Evolutionary conservation across 2,888 invertebrate species (phyloP), one percentile per base, ranked within the genome.

Genomic region (Timema cristinae): DNA sequence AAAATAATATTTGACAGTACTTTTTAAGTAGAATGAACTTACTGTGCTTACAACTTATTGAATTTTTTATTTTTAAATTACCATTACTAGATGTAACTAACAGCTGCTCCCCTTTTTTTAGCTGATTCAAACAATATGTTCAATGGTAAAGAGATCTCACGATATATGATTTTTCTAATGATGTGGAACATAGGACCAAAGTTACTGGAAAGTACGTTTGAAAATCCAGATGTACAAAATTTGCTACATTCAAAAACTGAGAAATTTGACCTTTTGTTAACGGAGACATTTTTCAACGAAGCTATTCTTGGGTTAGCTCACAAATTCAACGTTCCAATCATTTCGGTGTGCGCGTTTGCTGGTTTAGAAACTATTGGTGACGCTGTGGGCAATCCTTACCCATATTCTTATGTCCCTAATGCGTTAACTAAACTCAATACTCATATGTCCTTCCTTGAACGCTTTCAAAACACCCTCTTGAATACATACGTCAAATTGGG

Each of bases 321-420:
- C 50, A 71, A 74, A 47, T 73, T 73, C 52, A 72, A 73, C 51
- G 74, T 68, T n/a, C 76, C 75, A 10, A 73, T 81, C 11, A 79
- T 84, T 16, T 52, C 81, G 1, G 77, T 83, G 8, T 84, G 83
- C 77, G 83, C 85, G 0, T 73, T 85, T 54, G 84, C 83, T n/a
- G 81, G 82, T 61, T 81, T 81, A 69, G 79, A 81, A 59, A 83
- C 82, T 78, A 82, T 84, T 76, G 84, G 84, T 70, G 81, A 82
- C 66, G 81, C 83, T 73, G 81, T 84, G 79, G 86, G 84, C 1
- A 79, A 84, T 68, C 82, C 86, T 5, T 79, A 81, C 0, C 84
- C 85, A 0, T 83, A 82, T 77, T 83, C 86, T 0, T 83, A 83
- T 77, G 82, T 85, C 50, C 85, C 86, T 0, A 83, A 85, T 69